Evolutionary conservation across 2,113 vertebrate genomes (phyloP).

Genomic region (Python bivittatus): DNA sequence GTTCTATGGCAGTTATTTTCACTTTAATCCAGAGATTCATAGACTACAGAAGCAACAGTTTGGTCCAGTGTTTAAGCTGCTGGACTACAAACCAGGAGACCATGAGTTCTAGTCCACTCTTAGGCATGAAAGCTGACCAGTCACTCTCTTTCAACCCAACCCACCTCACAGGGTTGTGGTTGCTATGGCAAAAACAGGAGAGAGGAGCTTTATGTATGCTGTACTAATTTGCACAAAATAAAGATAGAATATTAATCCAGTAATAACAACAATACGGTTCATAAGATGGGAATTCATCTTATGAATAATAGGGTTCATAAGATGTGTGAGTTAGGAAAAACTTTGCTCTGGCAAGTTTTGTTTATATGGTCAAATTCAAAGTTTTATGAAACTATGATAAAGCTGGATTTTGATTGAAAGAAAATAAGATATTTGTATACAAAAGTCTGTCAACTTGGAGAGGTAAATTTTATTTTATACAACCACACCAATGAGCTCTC

Average conservation of each 20-base stretch:
- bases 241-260: background rate
- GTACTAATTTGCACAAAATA: background rate
- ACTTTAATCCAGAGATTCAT: background rate
- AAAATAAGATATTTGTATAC: background rate
- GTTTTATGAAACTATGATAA: background rate
- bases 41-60: background rate
- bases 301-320: background rate
- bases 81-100: background rate
- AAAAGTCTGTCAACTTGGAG: background rate
- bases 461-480: background rate
- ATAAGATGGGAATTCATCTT: too few relatives aligned
- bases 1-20: background rate
- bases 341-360: background rate
- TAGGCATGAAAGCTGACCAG: background rate
- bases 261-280: background rate
- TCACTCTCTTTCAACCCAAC: background rate
- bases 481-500: background rate
- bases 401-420: background rate
- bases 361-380: background rate
- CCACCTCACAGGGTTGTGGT: background rate
- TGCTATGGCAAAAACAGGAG: background rate
- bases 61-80: background rate
- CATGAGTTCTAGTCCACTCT: background rate
- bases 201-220: background rate
- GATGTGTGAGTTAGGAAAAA: background rate